Conservation (phyloP, 2,113 vertebrate genomes). For the Chloropsis cyanopogon region DNA sequence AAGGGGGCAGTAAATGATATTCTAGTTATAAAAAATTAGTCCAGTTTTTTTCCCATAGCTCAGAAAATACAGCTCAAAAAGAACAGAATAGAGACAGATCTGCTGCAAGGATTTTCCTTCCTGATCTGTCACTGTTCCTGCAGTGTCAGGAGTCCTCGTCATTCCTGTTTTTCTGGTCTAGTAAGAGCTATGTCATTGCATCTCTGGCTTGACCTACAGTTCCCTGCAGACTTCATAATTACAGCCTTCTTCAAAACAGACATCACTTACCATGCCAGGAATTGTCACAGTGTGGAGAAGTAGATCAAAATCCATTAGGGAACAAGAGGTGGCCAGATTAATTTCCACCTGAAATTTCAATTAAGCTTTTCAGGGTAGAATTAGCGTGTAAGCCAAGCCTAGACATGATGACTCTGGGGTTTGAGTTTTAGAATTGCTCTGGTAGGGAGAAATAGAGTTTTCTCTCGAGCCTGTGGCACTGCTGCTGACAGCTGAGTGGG, state of each 20-base stretch:
- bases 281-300: constrained; percentile 20
- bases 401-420: neutral
- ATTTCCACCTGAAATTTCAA: constrained; percentile 54
- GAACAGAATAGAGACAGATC: neutral
- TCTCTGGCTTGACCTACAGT: constrained; percentile 23
- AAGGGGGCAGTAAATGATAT: neutral
- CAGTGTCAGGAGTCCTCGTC: neutral
- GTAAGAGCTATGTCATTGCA: constrained; percentile 8
- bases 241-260: constrained; percentile 32
- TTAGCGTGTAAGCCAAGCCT: neutral
- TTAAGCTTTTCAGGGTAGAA: constrained; percentile 9
- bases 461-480: neutral
- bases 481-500: neutral
- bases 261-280: constrained; percentile 13
- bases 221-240: constrained; percentile 45
- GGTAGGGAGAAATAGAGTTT: neutral
- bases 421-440: neutral
- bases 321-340: constrained; percentile 17
- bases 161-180: constrained; percentile 51
- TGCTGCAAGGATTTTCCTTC: neutral
- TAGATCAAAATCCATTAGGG: constrained; percentile 38
- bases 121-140: neutral
- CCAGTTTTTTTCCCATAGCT: neutral
- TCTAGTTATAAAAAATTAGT: neutral
- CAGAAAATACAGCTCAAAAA: neutral